Evolutionary conservation across 2,797 vertebrate genomes (phyloP).

Genomic region (Rhinoraja longicauda): DNA sequence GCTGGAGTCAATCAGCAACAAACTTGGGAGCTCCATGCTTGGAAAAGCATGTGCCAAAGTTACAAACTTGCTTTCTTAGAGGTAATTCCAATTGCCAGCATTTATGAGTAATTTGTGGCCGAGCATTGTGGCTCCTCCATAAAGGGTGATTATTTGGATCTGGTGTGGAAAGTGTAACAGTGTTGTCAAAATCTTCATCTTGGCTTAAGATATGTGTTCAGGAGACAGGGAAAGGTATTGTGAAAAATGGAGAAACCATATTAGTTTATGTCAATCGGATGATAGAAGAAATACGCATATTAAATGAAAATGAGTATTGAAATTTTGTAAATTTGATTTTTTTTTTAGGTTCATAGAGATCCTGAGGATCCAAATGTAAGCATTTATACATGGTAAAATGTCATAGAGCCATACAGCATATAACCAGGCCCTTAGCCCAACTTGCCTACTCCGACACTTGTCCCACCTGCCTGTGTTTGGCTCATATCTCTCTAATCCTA

Average conservation of each 20-base stretch:
- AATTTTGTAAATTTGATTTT: background rate
- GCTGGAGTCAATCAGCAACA: too few species aligned
- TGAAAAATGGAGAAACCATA: background rate
- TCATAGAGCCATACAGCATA: background rate
- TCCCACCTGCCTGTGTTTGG: too few species aligned
- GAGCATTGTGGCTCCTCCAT: background rate
- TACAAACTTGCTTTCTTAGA: too few species aligned
- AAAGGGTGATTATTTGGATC: background rate
- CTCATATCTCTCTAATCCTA: too few species aligned
- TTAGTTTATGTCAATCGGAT: background rate
- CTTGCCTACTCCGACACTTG: too few species aligned
- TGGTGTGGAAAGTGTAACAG: background rate
- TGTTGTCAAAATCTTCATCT: background rate
- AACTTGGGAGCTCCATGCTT: too few species aligned
- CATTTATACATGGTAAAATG: background rate
- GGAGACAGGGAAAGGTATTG: background rate
- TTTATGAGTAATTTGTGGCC: background rate
- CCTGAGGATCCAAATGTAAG: slow-evolving; percentile 62
- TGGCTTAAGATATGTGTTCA: background rate
- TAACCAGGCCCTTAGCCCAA: too few species aligned
- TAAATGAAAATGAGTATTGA: background rate
- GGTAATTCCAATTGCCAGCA: too few species aligned
- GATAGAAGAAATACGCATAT: background rate
- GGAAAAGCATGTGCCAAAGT: too few species aligned
- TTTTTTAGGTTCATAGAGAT: slow-evolving; percentile 59